phyloP scores from a whole-genome alignment of 1,140 invertebrate species.

The Heliconius hermathena region DNA sequence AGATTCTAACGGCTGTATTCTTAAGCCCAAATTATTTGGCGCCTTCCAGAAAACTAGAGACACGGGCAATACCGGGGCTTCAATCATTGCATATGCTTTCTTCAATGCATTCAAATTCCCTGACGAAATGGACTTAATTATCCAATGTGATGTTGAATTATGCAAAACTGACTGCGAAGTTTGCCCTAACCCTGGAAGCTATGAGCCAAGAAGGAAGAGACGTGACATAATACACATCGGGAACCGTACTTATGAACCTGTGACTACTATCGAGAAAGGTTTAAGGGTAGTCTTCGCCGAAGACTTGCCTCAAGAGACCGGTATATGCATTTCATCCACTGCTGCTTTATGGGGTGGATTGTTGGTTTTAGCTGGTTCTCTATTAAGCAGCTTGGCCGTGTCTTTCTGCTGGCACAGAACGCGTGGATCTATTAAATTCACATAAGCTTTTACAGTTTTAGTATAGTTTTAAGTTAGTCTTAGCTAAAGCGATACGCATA shows the following conservation, averaged over 20 bases:
- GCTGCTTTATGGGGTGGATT: conserved; percentile 76
- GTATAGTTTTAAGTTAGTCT: background rate
- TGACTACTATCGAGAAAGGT: conserved; percentile 83
- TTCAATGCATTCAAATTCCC: conserved; percentile 95
- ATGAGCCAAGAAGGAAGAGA: conserved; percentile 84
- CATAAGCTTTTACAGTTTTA: conserved; percentile 1
- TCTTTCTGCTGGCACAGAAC: conserved; percentile 69
- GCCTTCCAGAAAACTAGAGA: conserved; percentile 91
- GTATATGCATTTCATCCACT: conserved; percentile 67
- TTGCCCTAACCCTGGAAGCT: conserved; percentile 86
- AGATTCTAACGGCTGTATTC: conserved; percentile 89
- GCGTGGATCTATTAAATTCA: conserved; percentile 58
- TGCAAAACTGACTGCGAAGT: conserved; percentile 91
- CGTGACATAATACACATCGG: conserved; percentile 74
- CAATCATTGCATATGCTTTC: conserved; percentile 90
- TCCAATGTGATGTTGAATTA: conserved; percentile 92
- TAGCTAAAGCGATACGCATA: background rate
- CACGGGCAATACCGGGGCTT: conserved; percentile 88
- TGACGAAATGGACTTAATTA: conserved; percentile 91
- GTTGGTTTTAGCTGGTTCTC: conserved; percentile 65
- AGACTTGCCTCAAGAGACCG: conserved; percentile 80
- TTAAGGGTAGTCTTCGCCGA: conserved; percentile 86
- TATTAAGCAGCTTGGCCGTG: conserved; percentile 65
- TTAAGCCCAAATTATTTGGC: conserved; percentile 92
- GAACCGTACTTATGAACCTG: conserved; percentile 81